Base-by-base conservation (phyloP, 2,113 vertebrate species). In the Galemys pyrenaicus region DNA sequence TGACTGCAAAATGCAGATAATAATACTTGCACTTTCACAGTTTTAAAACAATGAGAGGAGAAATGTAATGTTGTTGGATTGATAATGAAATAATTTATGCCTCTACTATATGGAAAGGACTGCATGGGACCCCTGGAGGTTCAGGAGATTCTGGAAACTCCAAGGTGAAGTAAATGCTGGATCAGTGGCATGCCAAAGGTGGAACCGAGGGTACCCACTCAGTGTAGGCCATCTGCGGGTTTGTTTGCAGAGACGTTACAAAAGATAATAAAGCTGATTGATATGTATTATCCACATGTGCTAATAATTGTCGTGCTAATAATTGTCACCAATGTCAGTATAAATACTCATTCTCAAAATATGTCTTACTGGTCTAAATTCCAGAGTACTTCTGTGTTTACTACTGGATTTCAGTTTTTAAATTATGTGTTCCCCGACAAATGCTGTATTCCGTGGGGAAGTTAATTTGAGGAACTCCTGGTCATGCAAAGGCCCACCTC, bases 11-110 rank as follows among this genome's bases (percentile, higher is more conserved):
- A 56, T 46, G n/a, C 32, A 92, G 73, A 60, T 49, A 54, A 46
- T 49, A 71, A 58, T 37, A 41, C 20, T 78, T 73, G 28, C 22
- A 35, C 67, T 30, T 54, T 24, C 49, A 49, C 81, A 80, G 67
- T 95, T 93, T 39, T 8, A 90, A 86, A 85, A 81, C 74, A 88
- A 65, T 17, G 35, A 90, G 56, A 51, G 5, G 20, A 71, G 28
- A 56, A 95, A 70, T 51, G 49, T 20, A 58, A 22, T 15, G 35
- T 90, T 58, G 26, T 17, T 49, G 56, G 30, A 74, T 81, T 85
- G 24, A 6, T 78, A 91, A 79, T 75, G 62, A 35, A 89, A n/a
- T 44, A 44, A 65, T 65, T 67, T 75, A 67, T 37, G 35, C 30
- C 65, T 39, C 15, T 79, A 62, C 83, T 86, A 3, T 60, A 46